Evolutionary conservation across 2,797 vertebrate species (phyloP).

Genomic region (Lagorchestes hirsutus): DNA sequence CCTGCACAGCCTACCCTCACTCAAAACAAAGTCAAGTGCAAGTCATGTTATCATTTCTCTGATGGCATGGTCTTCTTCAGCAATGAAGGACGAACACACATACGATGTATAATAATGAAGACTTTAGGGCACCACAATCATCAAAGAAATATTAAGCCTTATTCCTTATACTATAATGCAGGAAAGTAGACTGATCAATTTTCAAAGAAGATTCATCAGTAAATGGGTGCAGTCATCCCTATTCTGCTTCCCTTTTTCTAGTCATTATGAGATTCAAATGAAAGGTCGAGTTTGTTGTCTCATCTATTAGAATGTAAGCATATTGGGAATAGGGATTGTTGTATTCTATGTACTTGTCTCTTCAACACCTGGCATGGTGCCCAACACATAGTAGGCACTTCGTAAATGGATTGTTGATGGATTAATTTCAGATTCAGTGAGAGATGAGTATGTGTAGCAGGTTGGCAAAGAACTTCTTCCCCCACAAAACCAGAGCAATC

Average conservation of each 20-base stretch:
- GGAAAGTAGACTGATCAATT: not conserved
- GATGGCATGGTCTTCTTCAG: too few species aligned
- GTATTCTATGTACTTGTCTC: not conserved
- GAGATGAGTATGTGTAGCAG: constrained; percentile 47
- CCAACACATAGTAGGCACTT: not conserved
- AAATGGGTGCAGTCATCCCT: not conserved
- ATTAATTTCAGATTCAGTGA: not conserved
- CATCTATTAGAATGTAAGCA: not conserved
- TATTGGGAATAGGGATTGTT: not conserved
- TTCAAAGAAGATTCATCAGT: not conserved
- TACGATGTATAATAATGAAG: too few species aligned
- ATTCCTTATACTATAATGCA: too few species aligned
- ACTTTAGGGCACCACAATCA: too few species aligned
- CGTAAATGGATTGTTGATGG: not conserved
- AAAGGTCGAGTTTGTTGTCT: not conserved
- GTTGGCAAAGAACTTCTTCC: not conserved
- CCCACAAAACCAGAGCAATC: not conserved
- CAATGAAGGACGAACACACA: too few species aligned
- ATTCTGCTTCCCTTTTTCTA: not conserved
- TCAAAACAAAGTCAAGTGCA: too few species aligned
- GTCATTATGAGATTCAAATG: not conserved
- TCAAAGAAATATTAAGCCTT: too few species aligned
- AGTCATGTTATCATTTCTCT: too few species aligned
- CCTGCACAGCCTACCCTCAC: too few species aligned
- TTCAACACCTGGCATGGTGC: not conserved